These are phyloP conservation scores for Microtus oregoni DNA, from an alignment of 2,113 vertebrate species.

Conservation along the genomic window DNA sequence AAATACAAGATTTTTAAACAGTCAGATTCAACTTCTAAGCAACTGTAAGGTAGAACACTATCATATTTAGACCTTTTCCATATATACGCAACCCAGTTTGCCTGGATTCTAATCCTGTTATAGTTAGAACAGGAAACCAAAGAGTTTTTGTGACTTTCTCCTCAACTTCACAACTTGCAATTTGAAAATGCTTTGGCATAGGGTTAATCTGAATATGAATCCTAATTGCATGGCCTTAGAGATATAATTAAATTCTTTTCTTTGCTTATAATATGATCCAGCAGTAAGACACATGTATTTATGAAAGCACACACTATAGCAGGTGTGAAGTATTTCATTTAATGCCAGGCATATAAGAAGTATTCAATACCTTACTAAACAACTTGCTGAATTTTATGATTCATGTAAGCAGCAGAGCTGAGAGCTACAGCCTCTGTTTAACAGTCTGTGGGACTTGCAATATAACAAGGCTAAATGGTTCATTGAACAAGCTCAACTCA, in stretches of 20 bases:
- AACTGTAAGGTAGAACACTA: background rate
- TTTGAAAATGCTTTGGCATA: background rate
- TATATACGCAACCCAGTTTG: background rate
- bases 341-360: background rate
- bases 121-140: background rate
- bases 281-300: background rate
- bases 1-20: slow-evolving; percentile 6
- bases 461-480: background rate
- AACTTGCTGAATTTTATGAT: slow-evolving; percentile 53
- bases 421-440: background rate
- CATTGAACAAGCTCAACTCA: background rate
- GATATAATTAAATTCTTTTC: background rate
- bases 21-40: background rate
- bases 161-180: background rate
- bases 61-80: slow-evolving; percentile 27
- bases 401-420: background rate
- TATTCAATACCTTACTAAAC: slow-evolving; percentile 14
- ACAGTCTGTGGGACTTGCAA: background rate
- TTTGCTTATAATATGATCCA: background rate
- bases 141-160: background rate
- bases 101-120: background rate
- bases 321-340: background rate
- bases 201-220: background rate
- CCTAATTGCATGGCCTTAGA: background rate
- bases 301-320: background rate